phyloP scores from a whole-genome alignment of 2,888 invertebrate genomes.

The Parnassius orleans region DNA sequence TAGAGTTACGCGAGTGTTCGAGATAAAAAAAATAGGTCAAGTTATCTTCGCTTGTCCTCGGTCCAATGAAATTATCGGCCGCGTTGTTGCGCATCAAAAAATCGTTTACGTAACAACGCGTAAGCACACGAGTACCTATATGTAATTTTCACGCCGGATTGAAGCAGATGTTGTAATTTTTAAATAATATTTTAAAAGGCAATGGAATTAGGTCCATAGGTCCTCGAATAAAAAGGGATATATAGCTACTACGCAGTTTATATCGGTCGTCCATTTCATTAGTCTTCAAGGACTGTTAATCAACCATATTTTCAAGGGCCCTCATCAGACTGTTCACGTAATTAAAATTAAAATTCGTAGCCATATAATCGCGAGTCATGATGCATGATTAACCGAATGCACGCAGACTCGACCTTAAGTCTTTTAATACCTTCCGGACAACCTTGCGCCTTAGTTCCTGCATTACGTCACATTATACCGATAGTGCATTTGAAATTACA shows the following conservation, averaged over 20 bases:
- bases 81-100: constrained; percentile 68
- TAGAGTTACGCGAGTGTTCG: constrained; percentile 65
- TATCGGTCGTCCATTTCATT: too few relatives aligned
- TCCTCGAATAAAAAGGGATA: too few relatives aligned
- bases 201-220: too few relatives aligned
- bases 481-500: constrained; percentile 57
- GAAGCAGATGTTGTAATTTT: too few relatives aligned
- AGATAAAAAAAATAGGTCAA: constrained; percentile 81
- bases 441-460: constrained; percentile 70
- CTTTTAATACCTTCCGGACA: constrained; percentile 65
- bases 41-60: constrained; percentile 79
- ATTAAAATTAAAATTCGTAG: constrained; percentile 37
- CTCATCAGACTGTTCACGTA: constrained; percentile 32
- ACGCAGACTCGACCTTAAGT: constrained; percentile 56
- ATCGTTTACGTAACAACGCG: constrained; percentile 57
- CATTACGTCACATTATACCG: constrained; percentile 69
- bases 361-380: constrained; percentile 37
- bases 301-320: not conserved
- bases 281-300: too few relatives aligned
- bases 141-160: too few relatives aligned
- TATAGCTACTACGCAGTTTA: too few relatives aligned
- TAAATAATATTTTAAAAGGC: too few relatives aligned
- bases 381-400: constrained; percentile 58
- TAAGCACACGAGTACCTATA: not conserved
- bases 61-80: constrained; percentile 70